Evolutionary conservation across 2,888 invertebrate species (phyloP).

Genomic region (Calliopum simillimum): DNA sequence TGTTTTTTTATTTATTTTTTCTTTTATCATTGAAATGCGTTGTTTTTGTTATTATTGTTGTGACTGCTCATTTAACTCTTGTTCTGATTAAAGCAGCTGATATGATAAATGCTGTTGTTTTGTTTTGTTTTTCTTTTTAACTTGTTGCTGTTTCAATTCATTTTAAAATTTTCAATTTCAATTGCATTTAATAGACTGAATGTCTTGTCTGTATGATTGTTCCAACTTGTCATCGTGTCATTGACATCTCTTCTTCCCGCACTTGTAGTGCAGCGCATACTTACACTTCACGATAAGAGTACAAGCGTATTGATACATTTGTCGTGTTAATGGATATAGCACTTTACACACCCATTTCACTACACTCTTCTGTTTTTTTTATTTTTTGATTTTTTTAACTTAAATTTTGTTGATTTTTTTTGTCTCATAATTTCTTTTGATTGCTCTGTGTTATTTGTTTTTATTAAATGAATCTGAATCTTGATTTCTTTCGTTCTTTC

Average conservation of each 20-base stretch:
- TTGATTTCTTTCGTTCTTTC: too few relatives aligned
- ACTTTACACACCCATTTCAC: background rate
- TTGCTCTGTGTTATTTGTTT: slow-evolving; percentile 8
- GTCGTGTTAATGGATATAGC: too few relatives aligned
- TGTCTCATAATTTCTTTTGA: slow-evolving; percentile 7
- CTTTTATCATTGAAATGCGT: background rate
- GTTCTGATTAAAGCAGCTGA: slow-evolving; percentile 26
- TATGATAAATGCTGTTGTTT: slow-evolving; percentile 15
- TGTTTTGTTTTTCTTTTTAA: too few relatives aligned
- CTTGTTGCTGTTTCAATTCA: too few relatives aligned
- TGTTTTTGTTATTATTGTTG: slow-evolving; percentile 19
- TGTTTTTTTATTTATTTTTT: background rate
- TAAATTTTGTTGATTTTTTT: background rate
- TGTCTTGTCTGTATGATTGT: too few relatives aligned
- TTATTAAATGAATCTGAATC: slow-evolving; percentile 18
- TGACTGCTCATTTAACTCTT: slow-evolving; percentile 10
- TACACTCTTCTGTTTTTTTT: background rate
- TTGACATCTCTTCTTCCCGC: slow-evolving; percentile 23
- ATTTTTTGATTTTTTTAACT: background rate
- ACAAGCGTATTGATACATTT: too few relatives aligned
- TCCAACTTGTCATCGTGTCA: slow-evolving; percentile 19
- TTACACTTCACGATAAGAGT: background rate
- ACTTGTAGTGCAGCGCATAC: background rate
- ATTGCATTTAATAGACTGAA: too few relatives aligned
- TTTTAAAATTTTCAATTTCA: too few relatives aligned